Percentiles rank a stretch among this genome's conserved stretches.
Conservation (phyloP, 2,797 vertebrate genomes). For the Scleropages formosus region DNA sequence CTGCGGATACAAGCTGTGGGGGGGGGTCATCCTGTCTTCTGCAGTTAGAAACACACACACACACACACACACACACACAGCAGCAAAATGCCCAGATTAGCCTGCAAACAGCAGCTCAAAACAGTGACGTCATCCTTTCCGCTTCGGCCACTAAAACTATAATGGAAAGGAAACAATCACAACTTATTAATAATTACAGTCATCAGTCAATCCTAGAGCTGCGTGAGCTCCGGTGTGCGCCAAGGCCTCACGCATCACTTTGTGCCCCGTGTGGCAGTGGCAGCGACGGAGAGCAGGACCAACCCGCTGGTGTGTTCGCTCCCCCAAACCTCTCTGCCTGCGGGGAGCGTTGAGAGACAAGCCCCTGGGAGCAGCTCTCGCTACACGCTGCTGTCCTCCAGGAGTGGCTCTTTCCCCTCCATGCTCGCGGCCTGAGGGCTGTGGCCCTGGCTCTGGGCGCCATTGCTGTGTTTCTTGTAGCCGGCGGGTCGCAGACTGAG, state of each 20-base stretch:
- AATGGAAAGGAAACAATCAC: too few species aligned
- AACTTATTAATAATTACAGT: background rate
- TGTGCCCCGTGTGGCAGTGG: background rate
- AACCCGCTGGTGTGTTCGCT: conserved; percentile 36
- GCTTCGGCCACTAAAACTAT: background rate
- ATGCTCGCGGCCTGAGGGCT: conserved; percentile 69
- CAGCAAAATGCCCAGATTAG: background rate
- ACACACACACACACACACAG: too few species aligned
- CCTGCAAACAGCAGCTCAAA: background rate
- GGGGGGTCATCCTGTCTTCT: too few species aligned
- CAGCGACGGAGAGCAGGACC: conserved; percentile 50
- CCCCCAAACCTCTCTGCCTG: background rate
- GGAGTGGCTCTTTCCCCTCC: conserved; percentile 82
- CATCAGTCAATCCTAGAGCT: conserved; percentile 39
- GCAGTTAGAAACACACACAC: background rate
- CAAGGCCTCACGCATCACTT: background rate
- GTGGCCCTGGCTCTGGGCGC: conserved; percentile 77
- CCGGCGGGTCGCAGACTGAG: conserved; percentile 69
- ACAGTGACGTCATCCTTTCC: background rate
- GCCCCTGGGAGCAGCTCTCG: conserved; percentile 45
- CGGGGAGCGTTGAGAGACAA: background rate
- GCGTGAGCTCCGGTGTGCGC: background rate
- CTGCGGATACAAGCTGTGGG: background rate
- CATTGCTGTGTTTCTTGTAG: conserved; percentile 86
- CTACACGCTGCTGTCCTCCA: conserved; percentile 87